Evolutionary conservation across 2,113 vertebrate species (phyloP).

Genomic region (Tragelaphus scriptus): DNA sequence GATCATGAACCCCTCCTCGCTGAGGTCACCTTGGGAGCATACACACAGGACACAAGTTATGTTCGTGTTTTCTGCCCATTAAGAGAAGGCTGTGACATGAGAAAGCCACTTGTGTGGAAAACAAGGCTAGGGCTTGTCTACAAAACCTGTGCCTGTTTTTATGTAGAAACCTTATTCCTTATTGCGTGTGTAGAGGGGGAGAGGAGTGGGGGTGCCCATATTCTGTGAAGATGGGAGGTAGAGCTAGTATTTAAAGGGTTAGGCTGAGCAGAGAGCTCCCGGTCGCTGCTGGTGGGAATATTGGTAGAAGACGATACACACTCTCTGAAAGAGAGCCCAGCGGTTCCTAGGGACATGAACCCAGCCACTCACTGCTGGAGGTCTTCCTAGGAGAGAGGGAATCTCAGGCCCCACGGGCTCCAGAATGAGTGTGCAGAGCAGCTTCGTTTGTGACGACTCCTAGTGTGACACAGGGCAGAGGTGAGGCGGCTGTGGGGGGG

Average conservation of each 20-base stretch:
- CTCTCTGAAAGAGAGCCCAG: background rate
- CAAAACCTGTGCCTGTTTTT: background rate
- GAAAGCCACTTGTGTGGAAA: background rate
- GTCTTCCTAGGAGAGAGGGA: background rate
- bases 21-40: background rate
- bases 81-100: background rate
- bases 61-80: background rate
- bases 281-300: background rate
- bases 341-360: background rate
- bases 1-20: background rate
- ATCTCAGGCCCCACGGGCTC: background rate
- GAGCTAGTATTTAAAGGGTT: background rate
- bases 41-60: background rate
- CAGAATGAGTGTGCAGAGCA: background rate
- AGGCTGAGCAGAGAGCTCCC: background rate
- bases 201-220: background rate
- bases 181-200: background rate
- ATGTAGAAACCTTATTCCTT: background rate
- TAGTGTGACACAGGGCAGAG: background rate
- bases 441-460: background rate
- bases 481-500: fast-evolving
- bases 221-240: background rate
- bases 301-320: background rate
- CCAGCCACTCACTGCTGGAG: background rate
- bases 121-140: background rate